These are phyloP conservation scores for Cygnus buccinator DNA, from an alignment of 2,113 vertebrate genomes.

Conservation along the genomic window DNA sequence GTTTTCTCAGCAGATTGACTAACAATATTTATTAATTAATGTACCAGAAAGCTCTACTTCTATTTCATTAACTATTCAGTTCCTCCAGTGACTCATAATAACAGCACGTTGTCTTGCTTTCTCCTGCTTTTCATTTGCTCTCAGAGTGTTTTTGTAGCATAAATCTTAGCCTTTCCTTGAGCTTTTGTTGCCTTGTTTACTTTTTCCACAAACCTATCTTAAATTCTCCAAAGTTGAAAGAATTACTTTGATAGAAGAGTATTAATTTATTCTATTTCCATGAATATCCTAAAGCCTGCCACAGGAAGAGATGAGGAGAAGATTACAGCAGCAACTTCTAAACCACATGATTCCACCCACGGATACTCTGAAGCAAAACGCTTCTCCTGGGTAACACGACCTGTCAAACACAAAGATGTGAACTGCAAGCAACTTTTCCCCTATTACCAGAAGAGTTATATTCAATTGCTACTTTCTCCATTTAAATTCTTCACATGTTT, in stretches of 20 bases:
- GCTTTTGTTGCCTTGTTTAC: not conserved
- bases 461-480: not conserved
- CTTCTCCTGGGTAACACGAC: conserved; percentile 9
- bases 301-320: not conserved
- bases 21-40: not conserved
- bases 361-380: not conserved
- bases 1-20: not conserved
- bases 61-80: not conserved
- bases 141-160: not conserved
- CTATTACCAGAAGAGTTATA: not conserved
- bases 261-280: not conserved
- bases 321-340: not conserved
- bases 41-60: not conserved
- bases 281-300: not conserved
- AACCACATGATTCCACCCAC: not conserved
- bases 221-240: not conserved
- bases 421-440: not conserved
- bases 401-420: conserved; percentile 7
- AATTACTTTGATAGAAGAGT: not conserved
- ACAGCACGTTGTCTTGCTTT: not conserved
- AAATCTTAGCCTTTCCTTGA: not conserved
- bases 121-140: not conserved
- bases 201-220: not conserved
- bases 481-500: not conserved
- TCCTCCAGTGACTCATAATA: not conserved